Evolutionary conservation across 1,140 invertebrate genomes (phyloP).

Genomic region (Chelonus insularis): DNA sequence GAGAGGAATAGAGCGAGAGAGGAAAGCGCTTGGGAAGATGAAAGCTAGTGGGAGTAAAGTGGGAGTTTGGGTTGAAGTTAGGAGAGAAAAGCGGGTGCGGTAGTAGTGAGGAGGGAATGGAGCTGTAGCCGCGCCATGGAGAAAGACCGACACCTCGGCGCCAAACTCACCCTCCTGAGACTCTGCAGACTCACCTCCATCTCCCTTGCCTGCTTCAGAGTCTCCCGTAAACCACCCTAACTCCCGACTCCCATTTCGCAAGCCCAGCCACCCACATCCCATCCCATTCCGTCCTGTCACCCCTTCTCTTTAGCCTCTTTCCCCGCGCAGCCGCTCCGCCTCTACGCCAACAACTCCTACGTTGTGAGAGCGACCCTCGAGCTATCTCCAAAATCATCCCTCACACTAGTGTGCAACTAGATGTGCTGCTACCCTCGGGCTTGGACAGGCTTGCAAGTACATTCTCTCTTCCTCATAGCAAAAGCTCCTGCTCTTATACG

Average conservation of each 20-base stretch:
- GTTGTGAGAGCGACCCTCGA: conserved; percentile 52
- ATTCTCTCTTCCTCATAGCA: neutral
- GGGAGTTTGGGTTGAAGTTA: conserved; percentile 20
- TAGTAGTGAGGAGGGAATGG: conserved; percentile 17
- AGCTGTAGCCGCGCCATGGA: conserved; percentile 27
- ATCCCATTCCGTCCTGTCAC: conserved; percentile 28
- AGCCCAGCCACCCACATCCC: conserved; percentile 39
- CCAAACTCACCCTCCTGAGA: conserved; percentile 59
- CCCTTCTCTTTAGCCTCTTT: conserved; percentile 21
- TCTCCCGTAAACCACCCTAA: conserved; percentile 46
- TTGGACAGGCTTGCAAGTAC: conserved; percentile 34
- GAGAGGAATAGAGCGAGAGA: conserved; percentile 18
- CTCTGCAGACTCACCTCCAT: conserved; percentile 58
- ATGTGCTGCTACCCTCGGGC: conserved; percentile 49
- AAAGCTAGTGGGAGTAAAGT: conserved; percentile 23
- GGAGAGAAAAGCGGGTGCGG: conserved; percentile 5
- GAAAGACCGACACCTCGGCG: conserved; percentile 58
- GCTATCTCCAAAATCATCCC: conserved; percentile 62
- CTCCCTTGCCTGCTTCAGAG: conserved; percentile 25
- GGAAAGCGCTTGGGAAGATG: conserved; percentile 17
- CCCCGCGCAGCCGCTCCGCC: conserved; percentile 33
- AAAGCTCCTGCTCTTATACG: conserved; percentile 2
- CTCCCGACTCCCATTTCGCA: conserved; percentile 48
- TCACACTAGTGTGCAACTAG: conserved; percentile 49
- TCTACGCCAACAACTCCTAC: conserved; percentile 46